These are phyloP conservation scores for Petrophora chlorosata DNA, from an alignment of 2,888 invertebrate genomes.

Conservation along the genomic window DNA sequence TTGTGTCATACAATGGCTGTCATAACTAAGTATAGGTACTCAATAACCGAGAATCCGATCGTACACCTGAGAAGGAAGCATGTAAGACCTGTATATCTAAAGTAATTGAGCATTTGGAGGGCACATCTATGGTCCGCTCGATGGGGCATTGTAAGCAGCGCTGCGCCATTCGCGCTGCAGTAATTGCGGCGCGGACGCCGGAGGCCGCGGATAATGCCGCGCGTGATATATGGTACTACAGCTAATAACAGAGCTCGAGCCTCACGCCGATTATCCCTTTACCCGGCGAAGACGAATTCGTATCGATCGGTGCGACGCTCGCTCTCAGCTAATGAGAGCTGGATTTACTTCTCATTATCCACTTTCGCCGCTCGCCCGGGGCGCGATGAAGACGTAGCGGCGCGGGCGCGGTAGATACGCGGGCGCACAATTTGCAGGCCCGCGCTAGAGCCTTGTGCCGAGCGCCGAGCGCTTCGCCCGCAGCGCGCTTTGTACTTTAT, in stretches of 20 bases:
- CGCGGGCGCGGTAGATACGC: conserved; percentile 51
- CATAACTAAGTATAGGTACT: conserved; percentile 35
- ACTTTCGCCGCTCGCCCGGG: conserved; percentile 73
- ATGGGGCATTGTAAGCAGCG: conserved; percentile 64
- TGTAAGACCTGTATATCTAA: conserved; percentile 28
- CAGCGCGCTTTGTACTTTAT: conserved; percentile 74
- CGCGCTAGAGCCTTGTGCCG: no score
- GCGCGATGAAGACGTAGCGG: conserved; percentile 78
- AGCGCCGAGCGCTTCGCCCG: conserved; percentile 59
- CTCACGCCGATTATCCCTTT: conserved; percentile 79
- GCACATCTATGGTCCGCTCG: conserved; percentile 50
- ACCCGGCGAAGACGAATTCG: conserved; percentile 76
- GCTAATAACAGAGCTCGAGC: conserved; percentile 77
- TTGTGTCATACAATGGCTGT: conserved; percentile 47
- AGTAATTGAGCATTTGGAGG: conserved; percentile 38
- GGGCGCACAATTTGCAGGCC: conserved; percentile 73
- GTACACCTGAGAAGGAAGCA: conserved; percentile 32
- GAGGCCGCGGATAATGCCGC: conserved; percentile 73
- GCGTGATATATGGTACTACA: conserved; percentile 81
- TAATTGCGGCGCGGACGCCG: conserved; percentile 78
- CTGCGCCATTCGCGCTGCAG: conserved; percentile 57
- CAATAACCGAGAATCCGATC: conserved; percentile 29
- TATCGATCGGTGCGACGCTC: conserved; percentile 75
- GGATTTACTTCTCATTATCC: conserved; percentile 81
- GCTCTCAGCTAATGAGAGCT: conserved; percentile 78